These are phyloP conservation scores for Sepioteuthis lessoniana DNA, from an alignment of 2,888 invertebrate species.

Conservation along the genomic window DNA sequence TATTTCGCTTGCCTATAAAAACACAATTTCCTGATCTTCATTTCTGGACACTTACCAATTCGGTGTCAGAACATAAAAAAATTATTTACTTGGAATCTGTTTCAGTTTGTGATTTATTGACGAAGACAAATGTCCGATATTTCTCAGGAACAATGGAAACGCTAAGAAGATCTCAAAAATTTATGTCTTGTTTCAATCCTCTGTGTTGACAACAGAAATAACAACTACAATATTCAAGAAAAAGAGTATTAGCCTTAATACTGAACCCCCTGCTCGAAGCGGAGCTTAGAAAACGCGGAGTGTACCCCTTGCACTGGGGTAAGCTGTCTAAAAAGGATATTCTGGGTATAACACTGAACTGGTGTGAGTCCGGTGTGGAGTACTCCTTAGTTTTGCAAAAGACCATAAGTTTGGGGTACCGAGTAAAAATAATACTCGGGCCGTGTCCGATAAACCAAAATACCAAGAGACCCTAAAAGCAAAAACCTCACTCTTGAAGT, in stretches of 20 bases:
- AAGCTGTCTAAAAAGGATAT: no score
- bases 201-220: neutral
- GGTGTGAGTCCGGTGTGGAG: no score
- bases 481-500: no score
- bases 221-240: neutral
- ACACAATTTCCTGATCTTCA: constrained; percentile 23
- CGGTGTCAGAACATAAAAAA: neutral
- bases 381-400: no score
- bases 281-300: no score
- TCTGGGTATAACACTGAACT: no score
- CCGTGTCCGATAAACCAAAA: no score
- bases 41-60: neutral
- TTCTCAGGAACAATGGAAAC: neutral
- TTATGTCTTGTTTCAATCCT: neutral
- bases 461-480: no score
- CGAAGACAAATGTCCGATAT: neutral
- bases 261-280: neutral
- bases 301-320: no score
- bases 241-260: neutral
- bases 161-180: neutral
- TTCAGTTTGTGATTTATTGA: constrained; percentile 9
- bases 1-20: neutral
- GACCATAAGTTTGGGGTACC: no score
- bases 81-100: neutral
- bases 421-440: no score